phyloP scores from a whole-genome alignment of 2,113 vertebrate genomes.

The Cinclus mexicanus region DNA sequence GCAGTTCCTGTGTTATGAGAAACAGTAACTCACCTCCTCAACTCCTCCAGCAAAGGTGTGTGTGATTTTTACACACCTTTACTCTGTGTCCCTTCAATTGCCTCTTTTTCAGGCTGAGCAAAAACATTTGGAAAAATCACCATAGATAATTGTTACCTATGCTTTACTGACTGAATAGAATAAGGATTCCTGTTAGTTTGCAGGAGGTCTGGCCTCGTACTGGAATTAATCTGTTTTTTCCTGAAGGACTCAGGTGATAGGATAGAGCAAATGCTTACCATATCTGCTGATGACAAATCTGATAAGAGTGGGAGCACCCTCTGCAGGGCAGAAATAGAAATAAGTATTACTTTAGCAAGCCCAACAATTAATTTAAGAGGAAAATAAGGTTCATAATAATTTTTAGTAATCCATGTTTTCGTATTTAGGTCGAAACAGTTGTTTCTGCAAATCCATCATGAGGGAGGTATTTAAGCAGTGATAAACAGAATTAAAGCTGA shows the following conservation, averaged over 20 bases:
- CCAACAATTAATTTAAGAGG: not conserved
- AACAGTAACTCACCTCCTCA: not conserved
- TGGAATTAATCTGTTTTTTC: not conserved
- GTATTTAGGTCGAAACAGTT: not conserved
- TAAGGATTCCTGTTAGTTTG: not conserved
- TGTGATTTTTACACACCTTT: not conserved
- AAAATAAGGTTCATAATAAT: not conserved
- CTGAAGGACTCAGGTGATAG: not conserved
- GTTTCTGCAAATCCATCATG: not conserved
- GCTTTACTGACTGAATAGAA: not conserved
- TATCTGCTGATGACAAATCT: not conserved
- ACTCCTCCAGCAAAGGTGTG: not conserved
- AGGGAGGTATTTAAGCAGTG: not conserved
- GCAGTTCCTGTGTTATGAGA: not conserved
- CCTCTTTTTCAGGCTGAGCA: not conserved
- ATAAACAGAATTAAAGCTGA: not conserved
- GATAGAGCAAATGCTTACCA: not conserved
- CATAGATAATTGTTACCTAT: not conserved
- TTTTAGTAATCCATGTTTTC: accelerated
- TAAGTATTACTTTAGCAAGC: not conserved
- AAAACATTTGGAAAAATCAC: not conserved
- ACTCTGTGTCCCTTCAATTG: not conserved
- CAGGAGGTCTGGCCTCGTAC: not conserved
- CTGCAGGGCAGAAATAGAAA: not conserved
- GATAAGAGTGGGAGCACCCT: not conserved